Conservation (phyloP, 2,113 vertebrate species). For the Lepus europaeus region DNA sequence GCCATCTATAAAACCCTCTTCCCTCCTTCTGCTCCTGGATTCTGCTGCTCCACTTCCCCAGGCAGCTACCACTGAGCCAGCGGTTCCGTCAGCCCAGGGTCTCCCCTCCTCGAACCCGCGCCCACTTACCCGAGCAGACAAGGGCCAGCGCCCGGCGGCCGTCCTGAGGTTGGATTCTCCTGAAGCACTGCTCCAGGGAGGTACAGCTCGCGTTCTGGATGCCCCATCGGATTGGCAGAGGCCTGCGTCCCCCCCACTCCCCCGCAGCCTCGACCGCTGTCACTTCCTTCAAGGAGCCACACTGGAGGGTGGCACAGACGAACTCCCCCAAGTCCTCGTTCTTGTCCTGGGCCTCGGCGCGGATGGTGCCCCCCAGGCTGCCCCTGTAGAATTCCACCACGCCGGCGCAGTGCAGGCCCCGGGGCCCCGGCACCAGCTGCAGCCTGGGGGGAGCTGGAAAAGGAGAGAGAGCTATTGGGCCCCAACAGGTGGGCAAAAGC, state of each 20-base stretch:
- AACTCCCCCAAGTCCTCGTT: not conserved
- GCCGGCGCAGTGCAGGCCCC: slow-evolving; percentile 73
- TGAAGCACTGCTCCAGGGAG: slow-evolving; percentile 70
- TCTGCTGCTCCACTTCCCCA: not conserved
- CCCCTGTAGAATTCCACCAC: slow-evolving; percentile 78
- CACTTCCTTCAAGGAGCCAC: slow-evolving; percentile 72
- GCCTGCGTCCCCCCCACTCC: accelerated
- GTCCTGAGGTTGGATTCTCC: accelerated
- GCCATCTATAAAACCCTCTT: not conserved
- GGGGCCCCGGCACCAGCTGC: slow-evolving; percentile 49
- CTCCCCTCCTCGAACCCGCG: not conserved
- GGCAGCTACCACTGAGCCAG: not conserved
- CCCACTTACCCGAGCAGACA: slow-evolving; percentile 85
- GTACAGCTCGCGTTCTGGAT: accelerated
- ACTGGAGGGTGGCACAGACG: slow-evolving; percentile 74
- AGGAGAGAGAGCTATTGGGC: accelerated
- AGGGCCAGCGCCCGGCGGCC: not conserved
- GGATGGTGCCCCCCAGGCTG: slow-evolving; percentile 73
- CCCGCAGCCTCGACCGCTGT: accelerated
- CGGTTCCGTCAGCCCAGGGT: too few species aligned
- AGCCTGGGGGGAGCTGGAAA: slow-evolving; percentile 74
- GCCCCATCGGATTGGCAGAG: slow-evolving; percentile 75
- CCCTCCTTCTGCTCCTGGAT: not conserved
- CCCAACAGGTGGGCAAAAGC: not conserved
- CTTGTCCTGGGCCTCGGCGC: accelerated